Conservation (phyloP, 2,113 vertebrate species). For the Centropus bengalensis region DNA sequence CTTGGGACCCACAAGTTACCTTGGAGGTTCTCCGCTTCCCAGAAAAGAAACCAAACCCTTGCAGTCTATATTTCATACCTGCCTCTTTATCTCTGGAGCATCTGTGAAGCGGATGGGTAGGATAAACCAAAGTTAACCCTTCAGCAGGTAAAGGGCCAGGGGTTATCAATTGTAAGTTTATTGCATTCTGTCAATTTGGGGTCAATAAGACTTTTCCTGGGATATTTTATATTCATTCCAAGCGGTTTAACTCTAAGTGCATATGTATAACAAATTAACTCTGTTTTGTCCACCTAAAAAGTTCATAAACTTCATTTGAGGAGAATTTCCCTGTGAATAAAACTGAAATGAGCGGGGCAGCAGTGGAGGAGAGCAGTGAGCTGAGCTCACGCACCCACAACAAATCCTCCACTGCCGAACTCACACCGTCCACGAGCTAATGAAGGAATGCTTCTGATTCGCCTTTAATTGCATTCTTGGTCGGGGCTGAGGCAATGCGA, state of each 20-base stretch:
- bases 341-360: accelerated
- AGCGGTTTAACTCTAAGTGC: background rate
- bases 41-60: background rate
- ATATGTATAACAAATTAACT: background rate
- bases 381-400: background rate
- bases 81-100: background rate
- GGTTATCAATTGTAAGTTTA: accelerated
- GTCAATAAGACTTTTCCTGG: background rate
- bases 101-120: background rate
- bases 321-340: accelerated
- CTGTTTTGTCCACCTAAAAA: background rate
- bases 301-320: background rate
- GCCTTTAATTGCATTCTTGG: constrained; percentile 34
- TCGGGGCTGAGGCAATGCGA: background rate
- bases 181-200: background rate
- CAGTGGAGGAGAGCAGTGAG: background rate
- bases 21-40: background rate
- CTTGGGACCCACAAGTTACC: background rate
- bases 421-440: background rate
- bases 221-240: background rate
- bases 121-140: background rate
- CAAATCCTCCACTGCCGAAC: background rate
- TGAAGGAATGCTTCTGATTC: background rate
- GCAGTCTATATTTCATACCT: background rate
- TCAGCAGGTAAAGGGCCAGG: background rate